Percentiles rank a stretch among this genome's conserved stretches.
phyloP scores from a whole-genome alignment of 2,113 vertebrate genomes.

The Alectura lathami region DNA sequence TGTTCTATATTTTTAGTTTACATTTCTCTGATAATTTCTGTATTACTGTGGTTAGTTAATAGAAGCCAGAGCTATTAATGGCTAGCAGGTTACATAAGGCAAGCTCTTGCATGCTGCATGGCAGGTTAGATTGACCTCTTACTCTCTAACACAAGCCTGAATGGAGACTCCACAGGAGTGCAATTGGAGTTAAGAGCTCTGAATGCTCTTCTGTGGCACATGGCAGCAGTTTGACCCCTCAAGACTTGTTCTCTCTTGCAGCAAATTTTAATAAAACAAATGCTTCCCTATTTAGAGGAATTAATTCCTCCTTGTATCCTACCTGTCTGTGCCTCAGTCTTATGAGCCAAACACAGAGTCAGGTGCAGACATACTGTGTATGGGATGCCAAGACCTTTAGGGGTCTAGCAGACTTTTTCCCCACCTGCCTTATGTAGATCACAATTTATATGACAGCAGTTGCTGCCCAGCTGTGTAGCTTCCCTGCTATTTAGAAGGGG shows the following conservation, averaged over 20 bases:
- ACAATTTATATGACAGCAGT: background rate
- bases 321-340: background rate
- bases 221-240: constrained; percentile 6
- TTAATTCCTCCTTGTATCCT: constrained; percentile 20
- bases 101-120: background rate
- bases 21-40: constrained; percentile 23
- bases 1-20: background rate
- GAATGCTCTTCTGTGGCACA: constrained; percentile 48
- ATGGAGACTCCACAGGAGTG: constrained; percentile 36
- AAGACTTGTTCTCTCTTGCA: background rate
- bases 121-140: constrained; percentile 41
- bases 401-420: background rate
- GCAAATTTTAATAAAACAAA: constrained; percentile 56
- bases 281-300: constrained; percentile 11
- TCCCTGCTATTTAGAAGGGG: background rate
- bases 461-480: background rate
- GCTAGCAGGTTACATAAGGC: background rate
- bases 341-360: rapidly evolving
- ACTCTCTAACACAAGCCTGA: constrained; percentile 44
- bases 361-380: background rate
- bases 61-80: background rate
- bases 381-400: background rate
- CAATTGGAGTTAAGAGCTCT: constrained; percentile 58
- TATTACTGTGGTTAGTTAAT: constrained; percentile 1
- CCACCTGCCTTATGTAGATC: background rate